Conservation (phyloP, 2,888 invertebrate species). For the Drosophila imparisetae region DNA sequence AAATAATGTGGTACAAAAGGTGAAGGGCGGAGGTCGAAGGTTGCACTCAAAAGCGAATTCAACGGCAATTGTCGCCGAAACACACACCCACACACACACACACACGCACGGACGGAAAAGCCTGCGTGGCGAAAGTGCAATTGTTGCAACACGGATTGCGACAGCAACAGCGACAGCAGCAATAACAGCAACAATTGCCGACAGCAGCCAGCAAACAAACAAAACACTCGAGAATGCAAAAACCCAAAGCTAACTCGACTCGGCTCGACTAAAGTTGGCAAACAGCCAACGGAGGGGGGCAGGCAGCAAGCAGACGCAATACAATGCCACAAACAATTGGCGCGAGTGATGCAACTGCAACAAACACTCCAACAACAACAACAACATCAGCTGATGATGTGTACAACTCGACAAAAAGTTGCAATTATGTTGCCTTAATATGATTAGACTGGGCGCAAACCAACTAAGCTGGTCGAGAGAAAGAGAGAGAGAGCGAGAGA, state of each 20-base stretch:
- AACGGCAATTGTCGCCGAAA: conserved; percentile 44
- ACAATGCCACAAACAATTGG: conserved; percentile 46
- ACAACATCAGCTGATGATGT: conserved; percentile 16
- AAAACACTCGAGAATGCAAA: conserved; percentile 61
- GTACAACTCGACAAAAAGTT: conserved; percentile 49
- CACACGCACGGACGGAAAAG: conserved; percentile 25
- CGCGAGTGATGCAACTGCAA: conserved; percentile 43
- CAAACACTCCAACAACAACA: conserved; percentile 28
- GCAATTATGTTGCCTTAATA: conserved; percentile 17
- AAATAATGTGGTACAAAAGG: conserved; percentile 14
- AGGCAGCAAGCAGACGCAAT: conserved; percentile 12
- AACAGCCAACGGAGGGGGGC: conserved; percentile 48
- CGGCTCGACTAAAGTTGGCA: conserved; percentile 65
- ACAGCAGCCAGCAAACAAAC: conserved; percentile 28
- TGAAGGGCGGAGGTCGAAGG: conserved; percentile 1
- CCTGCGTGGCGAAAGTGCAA: conserved; percentile 63
- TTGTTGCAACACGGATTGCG: conserved; percentile 58
- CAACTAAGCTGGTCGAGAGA: background rate
- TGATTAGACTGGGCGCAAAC: conserved; percentile 22
- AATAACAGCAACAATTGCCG: conserved; percentile 14
- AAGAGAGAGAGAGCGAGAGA: background rate
- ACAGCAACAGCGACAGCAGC: conserved; percentile 25
- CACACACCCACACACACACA: background rate
- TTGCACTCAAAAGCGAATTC: conserved; percentile 42
- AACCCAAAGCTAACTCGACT: conserved; percentile 64